A percentile compares a stretch with the other conserved stretches of the same genome.
These are phyloP conservation scores for Lasioglossum malachurum DNA, from an alignment of 2,888 invertebrate species.

Conservation along the genomic window DNA sequence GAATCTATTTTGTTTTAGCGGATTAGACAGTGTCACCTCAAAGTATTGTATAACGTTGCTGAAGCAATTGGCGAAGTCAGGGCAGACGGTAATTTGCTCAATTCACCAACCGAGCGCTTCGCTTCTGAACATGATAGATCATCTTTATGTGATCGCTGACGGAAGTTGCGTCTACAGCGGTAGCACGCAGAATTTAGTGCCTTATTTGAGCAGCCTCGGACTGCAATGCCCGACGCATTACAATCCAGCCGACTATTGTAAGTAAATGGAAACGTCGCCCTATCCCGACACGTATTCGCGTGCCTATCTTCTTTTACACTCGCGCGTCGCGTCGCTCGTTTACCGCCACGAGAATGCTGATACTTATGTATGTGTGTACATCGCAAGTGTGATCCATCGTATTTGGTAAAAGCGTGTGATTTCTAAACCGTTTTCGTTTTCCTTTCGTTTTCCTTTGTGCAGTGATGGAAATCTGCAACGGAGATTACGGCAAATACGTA, in stretches of 20 bases:
- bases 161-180: slow-evolving; percentile 94
- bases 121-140: slow-evolving; percentile 95
- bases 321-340: background rate
- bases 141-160: slow-evolving; percentile 92
- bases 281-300: background rate
- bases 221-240: slow-evolving; percentile 94
- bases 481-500: slow-evolving; percentile 90
- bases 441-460: slow-evolving; percentile 64
- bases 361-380: background rate
- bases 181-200: slow-evolving; percentile 90
- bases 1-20: slow-evolving; percentile 84
- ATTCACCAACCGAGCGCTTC: slow-evolving; percentile 97
- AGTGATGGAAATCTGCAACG: slow-evolving; percentile 93
- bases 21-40: slow-evolving; percentile 92
- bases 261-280: slow-evolving; percentile 79
- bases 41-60: slow-evolving; percentile 93
- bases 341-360: background rate
- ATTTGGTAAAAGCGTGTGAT: background rate
- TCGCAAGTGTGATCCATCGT: background rate
- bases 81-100: slow-evolving; percentile 94
- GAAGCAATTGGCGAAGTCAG: slow-evolving; percentile 92
- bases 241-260: slow-evolving; percentile 96
- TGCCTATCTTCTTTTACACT: background rate
- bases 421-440: background rate
- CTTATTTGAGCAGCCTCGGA: slow-evolving; percentile 90